phyloP scores from a whole-genome alignment of 2,113 vertebrate genomes.

The Cariama cristata region DNA sequence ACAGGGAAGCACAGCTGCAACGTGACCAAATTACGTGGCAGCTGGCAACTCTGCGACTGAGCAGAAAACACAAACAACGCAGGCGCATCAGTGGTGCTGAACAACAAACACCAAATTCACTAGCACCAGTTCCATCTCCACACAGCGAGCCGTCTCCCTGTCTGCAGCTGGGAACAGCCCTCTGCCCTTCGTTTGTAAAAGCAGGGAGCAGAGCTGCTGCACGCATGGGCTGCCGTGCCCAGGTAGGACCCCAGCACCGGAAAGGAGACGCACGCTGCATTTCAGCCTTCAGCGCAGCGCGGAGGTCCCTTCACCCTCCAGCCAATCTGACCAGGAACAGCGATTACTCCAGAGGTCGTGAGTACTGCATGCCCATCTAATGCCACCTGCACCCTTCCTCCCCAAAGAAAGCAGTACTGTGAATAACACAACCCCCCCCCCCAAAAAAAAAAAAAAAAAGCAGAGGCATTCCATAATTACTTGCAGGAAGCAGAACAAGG shows the following conservation, averaged over 20 bases:
- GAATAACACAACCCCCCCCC: too few species aligned
- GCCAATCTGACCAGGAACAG: not conserved
- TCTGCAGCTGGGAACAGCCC: not conserved
- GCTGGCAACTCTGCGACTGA: fast-evolving
- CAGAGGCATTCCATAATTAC: not conserved
- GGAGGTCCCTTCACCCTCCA: not conserved
- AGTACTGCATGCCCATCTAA: not conserved
- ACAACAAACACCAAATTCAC: too few species aligned
- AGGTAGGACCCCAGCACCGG: not conserved
- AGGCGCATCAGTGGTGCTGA: not conserved
- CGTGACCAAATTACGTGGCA: fast-evolving
- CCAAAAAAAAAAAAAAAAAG: not conserved
- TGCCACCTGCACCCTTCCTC: not conserved
- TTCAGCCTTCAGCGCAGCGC: not conserved
- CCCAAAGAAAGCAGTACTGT: not conserved
- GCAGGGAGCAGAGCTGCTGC: not conserved
- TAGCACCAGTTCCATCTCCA: not conserved
- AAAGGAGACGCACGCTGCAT: not conserved
- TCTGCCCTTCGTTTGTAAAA: not conserved
- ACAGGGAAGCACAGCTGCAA: not conserved
- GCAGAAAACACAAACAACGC: too few species aligned
- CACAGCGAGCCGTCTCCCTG: not conserved
- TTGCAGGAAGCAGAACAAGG: not conserved
- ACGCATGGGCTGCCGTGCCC: fast-evolving
- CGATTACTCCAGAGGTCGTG: fast-evolving